These are phyloP conservation scores for Zoanthus sociatus DNA, from an alignment of 92 coral and sea anemone genomes.

Conservation along the genomic window DNA sequence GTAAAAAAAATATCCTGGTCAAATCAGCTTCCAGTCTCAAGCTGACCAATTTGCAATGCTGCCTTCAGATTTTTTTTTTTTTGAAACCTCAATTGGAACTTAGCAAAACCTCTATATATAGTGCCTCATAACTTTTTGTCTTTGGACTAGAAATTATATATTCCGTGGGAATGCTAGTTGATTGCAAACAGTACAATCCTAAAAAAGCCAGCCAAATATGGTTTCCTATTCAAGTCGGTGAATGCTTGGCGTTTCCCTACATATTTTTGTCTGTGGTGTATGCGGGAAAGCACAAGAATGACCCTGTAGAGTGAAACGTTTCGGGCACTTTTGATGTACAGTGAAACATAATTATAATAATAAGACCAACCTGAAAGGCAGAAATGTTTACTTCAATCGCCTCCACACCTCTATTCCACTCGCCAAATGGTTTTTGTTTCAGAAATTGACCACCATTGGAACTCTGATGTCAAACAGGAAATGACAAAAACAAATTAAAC, in stretches of 20 bases:
- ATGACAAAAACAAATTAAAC: neutral
- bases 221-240: neutral
- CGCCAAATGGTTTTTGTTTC: conserved; percentile 41
- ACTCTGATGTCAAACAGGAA: conserved; percentile 44
- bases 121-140: neutral
- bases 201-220: conserved; percentile 5
- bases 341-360: neutral
- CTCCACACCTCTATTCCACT: conserved; percentile 40
- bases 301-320: neutral
- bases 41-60: neutral
- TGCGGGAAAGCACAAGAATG: conserved; percentile 18
- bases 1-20: conserved; percentile 14
- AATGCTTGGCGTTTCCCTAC: conserved; percentile 12
- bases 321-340: neutral
- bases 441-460: conserved; percentile 36
- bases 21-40: conserved; percentile 18
- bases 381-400: conserved; percentile 24
- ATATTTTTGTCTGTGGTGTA: neutral
- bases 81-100: neutral
- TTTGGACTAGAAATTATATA: neutral
- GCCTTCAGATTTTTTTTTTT: neutral
- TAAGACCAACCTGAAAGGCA: conserved; percentile 13
- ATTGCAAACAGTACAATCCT: conserved; percentile 6
- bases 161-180: neutral
- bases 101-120: neutral